Evolutionary conservation across 2,797 vertebrate genomes (phyloP).

Genomic region (Rhinoraja longicauda): DNA sequence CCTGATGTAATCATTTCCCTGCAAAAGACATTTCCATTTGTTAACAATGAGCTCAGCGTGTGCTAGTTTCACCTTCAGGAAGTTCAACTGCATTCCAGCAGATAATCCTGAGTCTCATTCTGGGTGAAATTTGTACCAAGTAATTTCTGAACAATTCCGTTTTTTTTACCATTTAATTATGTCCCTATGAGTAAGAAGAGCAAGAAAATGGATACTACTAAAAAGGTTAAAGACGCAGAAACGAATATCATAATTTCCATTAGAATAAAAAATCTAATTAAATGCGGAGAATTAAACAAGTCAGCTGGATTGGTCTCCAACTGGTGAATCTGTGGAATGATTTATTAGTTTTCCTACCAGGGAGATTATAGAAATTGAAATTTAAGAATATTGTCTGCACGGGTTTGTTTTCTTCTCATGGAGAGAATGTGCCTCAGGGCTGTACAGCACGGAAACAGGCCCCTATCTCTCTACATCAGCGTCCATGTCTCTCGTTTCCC

Average conservation of each 20-base stretch:
- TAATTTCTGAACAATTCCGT: neutral
- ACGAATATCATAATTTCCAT: neutral
- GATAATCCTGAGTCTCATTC: neutral
- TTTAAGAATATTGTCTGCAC: neutral
- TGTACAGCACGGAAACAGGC: too few relatives aligned
- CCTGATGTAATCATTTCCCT: neutral
- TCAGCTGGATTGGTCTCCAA: neutral
- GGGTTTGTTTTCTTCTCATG: neutral
- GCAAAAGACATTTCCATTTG: neutral
- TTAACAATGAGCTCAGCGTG: constrained; percentile 19
- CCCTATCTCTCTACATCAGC: too few relatives aligned
- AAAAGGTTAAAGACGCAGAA: neutral
- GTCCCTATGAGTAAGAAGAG: neutral
- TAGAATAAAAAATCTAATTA: constrained; percentile 12
- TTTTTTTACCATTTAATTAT: neutral
- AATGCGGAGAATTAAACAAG: neutral
- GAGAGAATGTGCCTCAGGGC: too few relatives aligned
- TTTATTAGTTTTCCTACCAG: neutral
- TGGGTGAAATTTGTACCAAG: neutral
- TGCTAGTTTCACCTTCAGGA: constrained; percentile 11
- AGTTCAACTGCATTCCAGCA: neutral
- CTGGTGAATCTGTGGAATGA: neutral
- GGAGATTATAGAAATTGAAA: constrained; percentile 9
- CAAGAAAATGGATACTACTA: neutral
- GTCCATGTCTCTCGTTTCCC: too few relatives aligned